Conservation (phyloP, 2,797 vertebrate genomes). For the Eulemur rubriventer region DNA sequence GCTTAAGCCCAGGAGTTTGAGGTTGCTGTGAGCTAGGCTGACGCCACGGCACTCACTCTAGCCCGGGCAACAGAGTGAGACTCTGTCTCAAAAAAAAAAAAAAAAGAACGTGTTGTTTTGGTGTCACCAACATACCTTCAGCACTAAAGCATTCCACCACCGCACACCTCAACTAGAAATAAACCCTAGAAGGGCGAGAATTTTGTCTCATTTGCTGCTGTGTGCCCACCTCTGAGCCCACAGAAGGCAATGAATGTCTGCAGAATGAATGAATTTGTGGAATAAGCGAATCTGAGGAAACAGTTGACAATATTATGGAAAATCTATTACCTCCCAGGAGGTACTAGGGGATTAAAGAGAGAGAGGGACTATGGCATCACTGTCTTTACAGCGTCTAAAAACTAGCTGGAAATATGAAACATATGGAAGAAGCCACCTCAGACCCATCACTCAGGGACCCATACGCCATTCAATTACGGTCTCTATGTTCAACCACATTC, state of each 20-base stretch:
- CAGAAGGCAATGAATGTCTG: background rate
- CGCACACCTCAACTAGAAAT: background rate
- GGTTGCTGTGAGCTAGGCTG: too few species aligned
- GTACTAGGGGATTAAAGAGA: background rate
- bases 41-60: too few species aligned
- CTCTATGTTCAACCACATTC: background rate
- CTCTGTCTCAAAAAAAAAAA: too few species aligned
- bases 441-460: background rate
- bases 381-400: background rate
- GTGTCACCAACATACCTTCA: background rate
- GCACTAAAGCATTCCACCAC: background rate
- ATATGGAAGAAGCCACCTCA: background rate
- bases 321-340: background rate
- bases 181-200: background rate
- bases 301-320: background rate
- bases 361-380: background rate
- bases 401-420: background rate
- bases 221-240: background rate
- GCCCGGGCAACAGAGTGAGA: too few species aligned
- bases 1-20: too few species aligned
- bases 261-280: background rate
- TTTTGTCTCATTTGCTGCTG: background rate
- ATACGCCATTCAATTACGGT: fast-evolving
- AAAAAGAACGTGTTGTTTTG: too few species aligned
- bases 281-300: background rate